Evolutionary conservation across 2,113 vertebrate genomes (phyloP).

Genomic region (Triplophysa siluroides): DNA sequence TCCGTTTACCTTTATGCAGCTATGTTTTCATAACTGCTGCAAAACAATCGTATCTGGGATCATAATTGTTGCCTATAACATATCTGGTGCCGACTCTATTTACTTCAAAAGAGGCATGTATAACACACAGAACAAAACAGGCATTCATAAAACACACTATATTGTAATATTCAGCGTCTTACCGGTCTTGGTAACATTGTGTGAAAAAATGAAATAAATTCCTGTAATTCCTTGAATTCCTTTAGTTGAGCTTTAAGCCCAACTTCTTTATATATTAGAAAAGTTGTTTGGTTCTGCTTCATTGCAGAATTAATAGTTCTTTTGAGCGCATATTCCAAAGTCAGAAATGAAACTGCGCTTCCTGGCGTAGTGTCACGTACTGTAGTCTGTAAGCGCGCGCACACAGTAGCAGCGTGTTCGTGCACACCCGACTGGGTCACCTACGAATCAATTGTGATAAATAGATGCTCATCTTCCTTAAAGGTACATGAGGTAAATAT

Average conservation of each 20-base stretch:
- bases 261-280: neutral
- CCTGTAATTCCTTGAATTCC: neutral
- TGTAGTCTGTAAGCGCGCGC: neutral
- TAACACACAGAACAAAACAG: neutral
- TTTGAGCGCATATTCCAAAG: neutral
- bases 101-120: neutral
- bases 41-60: neutral
- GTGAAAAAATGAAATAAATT: neutral
- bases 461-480: constrained; percentile 1
- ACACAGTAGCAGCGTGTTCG: neutral
- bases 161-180: neutral
- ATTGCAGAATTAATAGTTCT: neutral
- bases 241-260: neutral
- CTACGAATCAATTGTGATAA: neutral
- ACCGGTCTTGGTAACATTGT: constrained; percentile 15
- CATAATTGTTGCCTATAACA: no score
- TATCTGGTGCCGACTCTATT: no score
- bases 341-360: neutral
- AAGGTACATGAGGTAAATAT: neutral
- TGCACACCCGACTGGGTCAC: neutral
- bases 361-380: neutral
- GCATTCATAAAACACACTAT: neutral
- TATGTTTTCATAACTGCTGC: neutral
- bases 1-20: neutral
- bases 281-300: constrained; percentile 2